Base-by-base conservation (phyloP, 2,113 vertebrate genomes). In the Apistogramma diplotaenia region DNA sequence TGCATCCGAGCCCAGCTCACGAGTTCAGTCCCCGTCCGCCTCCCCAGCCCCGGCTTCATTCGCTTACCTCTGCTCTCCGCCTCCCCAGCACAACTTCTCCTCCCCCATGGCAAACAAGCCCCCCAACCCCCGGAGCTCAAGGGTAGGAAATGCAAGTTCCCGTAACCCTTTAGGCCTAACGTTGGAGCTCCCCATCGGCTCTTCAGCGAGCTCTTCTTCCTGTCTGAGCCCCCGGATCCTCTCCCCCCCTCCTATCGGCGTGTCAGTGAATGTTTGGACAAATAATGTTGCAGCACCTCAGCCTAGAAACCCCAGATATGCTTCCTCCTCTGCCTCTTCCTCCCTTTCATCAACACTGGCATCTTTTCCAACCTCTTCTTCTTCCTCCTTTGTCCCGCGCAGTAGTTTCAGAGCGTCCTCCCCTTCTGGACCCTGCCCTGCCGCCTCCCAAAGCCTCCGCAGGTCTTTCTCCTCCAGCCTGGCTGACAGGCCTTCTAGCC, bases 1-100 rank as follows among this genome's bases (percentile, higher is more conserved):
- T 1, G 89, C 94, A 1, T 96, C 96, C 0, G 95, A 96, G 76
- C 96, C 96, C 13, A 95, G 86, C 86, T 97, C 96, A 5, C 86
- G 95, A 23, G 95, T 93, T 3, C 96, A 95, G 53, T 96, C 95
- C 1, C 96, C 93, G 0, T 92, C 91, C 5, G 83, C 86, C 3
- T 92, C 91, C 5, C 87, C 89, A 6, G 86, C 79, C 46, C 85
- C 89, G 1, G 76, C 91, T 12, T 79, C 85, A 0, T 75, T 92
- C 12, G 58, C 60, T 62, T 90, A 91, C 74, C 88, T 91, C 72
- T 95, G 81, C 84, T 96, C 93, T 11, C 96, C 91, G 16, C 95
- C 49, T 79, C 96, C 85, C 54, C 87, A 76, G 21, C 87, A 86
- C 18, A 78, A 89, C 12, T 86, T 53, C 71, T 81, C 86, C 43